Evolutionary conservation across 2,888 invertebrate genomes (phyloP), one percentile per base, ranked within the genome.

Genomic region (Germaria angustata): DNA sequence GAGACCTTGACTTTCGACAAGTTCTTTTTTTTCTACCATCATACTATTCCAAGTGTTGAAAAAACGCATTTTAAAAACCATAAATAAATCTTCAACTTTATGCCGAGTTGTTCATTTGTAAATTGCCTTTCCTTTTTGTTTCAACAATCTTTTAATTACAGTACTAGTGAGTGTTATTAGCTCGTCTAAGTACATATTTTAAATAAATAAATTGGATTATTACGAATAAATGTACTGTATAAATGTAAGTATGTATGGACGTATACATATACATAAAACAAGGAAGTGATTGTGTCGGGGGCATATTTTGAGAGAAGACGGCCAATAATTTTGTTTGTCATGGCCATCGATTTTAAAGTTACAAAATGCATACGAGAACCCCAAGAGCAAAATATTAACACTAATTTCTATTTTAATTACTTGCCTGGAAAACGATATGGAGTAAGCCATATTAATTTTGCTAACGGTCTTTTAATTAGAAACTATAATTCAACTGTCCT

Each of bases 1-100:
- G 17, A 51, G 66, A 72, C 79, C 79, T 79, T 72, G 72, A 79
- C 66, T 79, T 66, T 72, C 71, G 9, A 72, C n/a, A 22, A 57
- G 39, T 49, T 79, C 24, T 76, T 59, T 34, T 63, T 32, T 53
- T 41, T 39, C 15, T 49, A n/a, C 39, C 71, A 65, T 57, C 39
- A 53, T 9, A 53, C 46, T 53, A 65, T 53, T 80, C 55, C 44
- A 77, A 63, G 46, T 75, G 6, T 17, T 39, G 13, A 15, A 32
- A 55, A 55, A 15, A 34, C 17, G 0, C 8, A 22, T 36, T 20
- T 39, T 46, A 36, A 65, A 66, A 65, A 66, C 9, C 44, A 57
- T 36, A 75, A 75, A 28, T 17, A 63, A 55, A 65, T 41, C 63
- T 63, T 55, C 66, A 36, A n/a, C 46, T 3, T 7, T 34, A n/a